phyloP scores from a whole-genome alignment of 1,140 invertebrate genomes.

The Nomia melanderi region DNA sequence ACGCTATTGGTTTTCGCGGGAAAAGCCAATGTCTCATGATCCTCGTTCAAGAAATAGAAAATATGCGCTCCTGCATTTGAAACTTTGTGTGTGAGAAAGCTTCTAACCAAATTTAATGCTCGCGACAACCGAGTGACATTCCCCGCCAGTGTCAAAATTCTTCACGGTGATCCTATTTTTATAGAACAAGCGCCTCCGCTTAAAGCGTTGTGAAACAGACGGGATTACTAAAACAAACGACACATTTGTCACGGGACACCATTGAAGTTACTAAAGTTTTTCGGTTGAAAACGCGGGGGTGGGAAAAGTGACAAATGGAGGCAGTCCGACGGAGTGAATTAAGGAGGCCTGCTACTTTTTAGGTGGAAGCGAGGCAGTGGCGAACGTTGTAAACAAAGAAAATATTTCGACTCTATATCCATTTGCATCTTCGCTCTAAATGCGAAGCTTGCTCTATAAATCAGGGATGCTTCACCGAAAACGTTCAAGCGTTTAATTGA shows the following conservation, averaged over 20 bases:
- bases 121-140: too few species aligned
- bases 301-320: neutral
- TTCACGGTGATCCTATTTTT: constrained; percentile 7
- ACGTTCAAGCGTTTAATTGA: too few species aligned
- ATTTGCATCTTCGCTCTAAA: too few species aligned
- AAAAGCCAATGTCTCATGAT: too few species aligned
- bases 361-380: neutral
- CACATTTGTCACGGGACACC: constrained; percentile 2
- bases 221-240: constrained; percentile 14
- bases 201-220: neutral
- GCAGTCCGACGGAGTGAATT: neutral
- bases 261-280: neutral
- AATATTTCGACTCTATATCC: neutral
- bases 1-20: too few species aligned
- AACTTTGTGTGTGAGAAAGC: too few species aligned
- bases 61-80: too few species aligned
- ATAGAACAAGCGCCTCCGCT: constrained; percentile 1
- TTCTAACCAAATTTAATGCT: too few species aligned
- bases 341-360: neutral
- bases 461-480: too few species aligned
- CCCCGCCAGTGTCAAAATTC: neutral
- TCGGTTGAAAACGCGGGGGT: neutral
- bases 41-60: too few species aligned
- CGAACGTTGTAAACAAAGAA: neutral
- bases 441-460: too few species aligned